phyloP scores from a whole-genome alignment of 2,888 invertebrate genomes.

The Cryptocephalus primarius region DNA sequence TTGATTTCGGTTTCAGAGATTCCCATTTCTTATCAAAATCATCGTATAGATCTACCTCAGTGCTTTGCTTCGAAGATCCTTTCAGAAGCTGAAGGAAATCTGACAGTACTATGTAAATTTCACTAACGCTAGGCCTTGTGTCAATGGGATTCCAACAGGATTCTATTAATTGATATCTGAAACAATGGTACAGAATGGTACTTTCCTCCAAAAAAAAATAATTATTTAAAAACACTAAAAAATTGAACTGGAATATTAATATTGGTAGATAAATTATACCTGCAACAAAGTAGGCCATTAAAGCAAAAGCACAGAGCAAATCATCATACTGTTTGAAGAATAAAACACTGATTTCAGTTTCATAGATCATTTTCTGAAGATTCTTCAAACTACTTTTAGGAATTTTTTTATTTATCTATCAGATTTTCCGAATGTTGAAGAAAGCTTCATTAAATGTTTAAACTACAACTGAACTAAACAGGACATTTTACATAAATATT shows the following conservation, averaged over 20 bases:
- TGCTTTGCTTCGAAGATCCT: slow-evolving; percentile 21
- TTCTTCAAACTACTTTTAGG: no score
- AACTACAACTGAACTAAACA: no score
- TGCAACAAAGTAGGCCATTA: no score
- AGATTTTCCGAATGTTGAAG: no score
- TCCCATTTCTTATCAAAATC: slow-evolving; percentile 71
- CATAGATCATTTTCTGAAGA: no score
- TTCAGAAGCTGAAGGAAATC: slow-evolving; percentile 35
- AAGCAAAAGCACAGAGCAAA: no score
- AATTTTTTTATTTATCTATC: no score
- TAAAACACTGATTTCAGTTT: no score
- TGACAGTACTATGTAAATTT: slow-evolving; percentile 41
- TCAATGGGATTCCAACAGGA: slow-evolving; percentile 51
- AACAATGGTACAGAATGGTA: slow-evolving; percentile 4
- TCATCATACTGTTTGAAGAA: no score
- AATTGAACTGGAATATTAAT: neutral
- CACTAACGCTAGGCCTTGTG: slow-evolving; percentile 39
- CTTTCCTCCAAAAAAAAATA: slow-evolving; percentile 1
- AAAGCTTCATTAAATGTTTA: neutral
- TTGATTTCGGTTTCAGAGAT: slow-evolving; percentile 53
- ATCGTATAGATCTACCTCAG: slow-evolving; percentile 19
- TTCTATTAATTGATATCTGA: slow-evolving; percentile 61
- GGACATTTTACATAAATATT: no score
- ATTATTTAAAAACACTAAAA: neutral
- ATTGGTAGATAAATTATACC: no score